Evolutionary conservation across 2,113 vertebrate genomes (phyloP).

Genomic region (Bubalus kerabau): DNA sequence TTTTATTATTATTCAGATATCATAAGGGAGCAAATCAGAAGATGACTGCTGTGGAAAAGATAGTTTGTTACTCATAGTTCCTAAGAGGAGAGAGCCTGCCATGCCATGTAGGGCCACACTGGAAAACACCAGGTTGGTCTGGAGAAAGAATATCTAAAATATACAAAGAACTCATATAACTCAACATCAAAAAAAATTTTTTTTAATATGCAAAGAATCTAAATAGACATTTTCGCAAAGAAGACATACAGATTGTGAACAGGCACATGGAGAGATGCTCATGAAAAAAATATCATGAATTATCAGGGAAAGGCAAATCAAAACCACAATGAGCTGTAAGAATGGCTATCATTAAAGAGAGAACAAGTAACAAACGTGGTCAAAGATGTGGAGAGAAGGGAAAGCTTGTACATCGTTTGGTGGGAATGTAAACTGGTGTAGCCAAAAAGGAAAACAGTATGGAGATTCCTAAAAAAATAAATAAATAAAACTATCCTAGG

Average conservation of each 20-base stretch:
- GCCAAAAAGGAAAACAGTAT: neutral
- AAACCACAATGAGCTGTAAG: neutral
- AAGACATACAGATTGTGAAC: neutral
- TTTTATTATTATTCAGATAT: neutral
- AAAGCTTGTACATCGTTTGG: neutral
- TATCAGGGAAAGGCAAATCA: neutral
- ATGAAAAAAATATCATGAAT: neutral
- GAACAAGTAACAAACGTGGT: neutral
- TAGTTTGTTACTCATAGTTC: neutral
- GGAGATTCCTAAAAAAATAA: neutral
- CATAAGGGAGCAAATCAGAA: neutral
- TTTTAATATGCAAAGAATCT: neutral
- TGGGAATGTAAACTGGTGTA: neutral
- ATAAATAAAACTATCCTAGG: neutral
- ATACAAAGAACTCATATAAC: neutral
- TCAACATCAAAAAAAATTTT: neutral
- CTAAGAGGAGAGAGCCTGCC: neutral
- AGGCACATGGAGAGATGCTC: neutral
- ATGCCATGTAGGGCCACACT: neutral
- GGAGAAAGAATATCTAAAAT: neutral
- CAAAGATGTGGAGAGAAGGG: neutral
- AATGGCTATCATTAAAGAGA: neutral
- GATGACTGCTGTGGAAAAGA: neutral
- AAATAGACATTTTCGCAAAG: neutral
- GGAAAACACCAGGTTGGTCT: neutral